A percentile compares a stretch with the other conserved stretches of the same genome.
These are phyloP conservation scores for Darevskia nairensis DNA, from an alignment of 2,797 vertebrate genomes.

Conservation along the genomic window DNA sequence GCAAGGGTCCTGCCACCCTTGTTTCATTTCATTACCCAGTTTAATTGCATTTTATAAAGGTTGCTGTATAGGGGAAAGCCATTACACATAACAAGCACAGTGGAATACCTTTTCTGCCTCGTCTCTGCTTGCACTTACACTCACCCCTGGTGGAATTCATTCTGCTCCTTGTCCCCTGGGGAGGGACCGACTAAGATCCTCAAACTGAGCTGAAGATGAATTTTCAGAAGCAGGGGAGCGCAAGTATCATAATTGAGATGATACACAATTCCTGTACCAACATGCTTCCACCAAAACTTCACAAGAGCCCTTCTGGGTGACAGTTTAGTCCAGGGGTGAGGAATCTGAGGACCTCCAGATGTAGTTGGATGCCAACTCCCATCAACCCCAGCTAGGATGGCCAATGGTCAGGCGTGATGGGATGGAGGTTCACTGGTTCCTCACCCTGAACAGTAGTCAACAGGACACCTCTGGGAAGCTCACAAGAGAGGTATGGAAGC, in stretches of 20 bases:
- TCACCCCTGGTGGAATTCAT: not conserved
- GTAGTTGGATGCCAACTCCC: no score
- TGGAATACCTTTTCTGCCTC: not conserved
- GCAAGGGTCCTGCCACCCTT: not conserved
- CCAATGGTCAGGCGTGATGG: no score
- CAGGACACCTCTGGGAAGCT: no score
- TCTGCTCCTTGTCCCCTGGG: not conserved
- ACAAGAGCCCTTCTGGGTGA: not conserved
- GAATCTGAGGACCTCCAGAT: no score
- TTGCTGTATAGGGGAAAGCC: not conserved
- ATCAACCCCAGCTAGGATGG: no score
- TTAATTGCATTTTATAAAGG: constrained; percentile 44
- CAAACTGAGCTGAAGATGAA: not conserved
- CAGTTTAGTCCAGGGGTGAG: no score
- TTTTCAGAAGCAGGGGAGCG: not conserved
- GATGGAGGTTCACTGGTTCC: no score
- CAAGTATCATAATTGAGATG: not conserved
- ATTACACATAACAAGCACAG: constrained; percentile 6
- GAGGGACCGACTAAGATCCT: not conserved
- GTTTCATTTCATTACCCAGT: constrained; percentile 34
- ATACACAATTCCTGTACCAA: not conserved
- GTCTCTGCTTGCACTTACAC: not conserved
- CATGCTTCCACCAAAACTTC: no score
- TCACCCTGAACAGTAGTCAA: no score
- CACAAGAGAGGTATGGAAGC: no score